A percentile compares a stretch with the other conserved stretches of the same genome.
phyloP scores from a whole-genome alignment of 2,888 invertebrate species.

The Tinea pellionella region DNA sequence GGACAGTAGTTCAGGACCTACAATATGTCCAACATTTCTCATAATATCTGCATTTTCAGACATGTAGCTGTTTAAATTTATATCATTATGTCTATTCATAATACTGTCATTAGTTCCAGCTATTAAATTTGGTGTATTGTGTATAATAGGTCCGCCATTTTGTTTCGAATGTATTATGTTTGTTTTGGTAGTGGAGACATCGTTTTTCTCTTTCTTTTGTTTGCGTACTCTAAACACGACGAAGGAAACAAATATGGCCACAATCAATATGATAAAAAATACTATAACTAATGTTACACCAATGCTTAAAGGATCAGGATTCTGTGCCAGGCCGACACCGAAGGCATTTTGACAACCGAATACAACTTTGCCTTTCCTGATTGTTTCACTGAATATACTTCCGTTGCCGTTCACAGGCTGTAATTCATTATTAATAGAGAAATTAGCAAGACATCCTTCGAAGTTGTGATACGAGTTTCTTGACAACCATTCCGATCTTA shows the following conservation, averaged over 20 bases:
- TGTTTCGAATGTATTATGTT: constrained; percentile 83
- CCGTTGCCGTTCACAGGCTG: constrained; percentile 92
- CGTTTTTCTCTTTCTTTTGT: constrained; percentile 87
- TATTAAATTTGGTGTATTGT: constrained; percentile 76
- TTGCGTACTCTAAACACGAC: constrained; percentile 91
- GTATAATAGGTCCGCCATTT: constrained; percentile 76
- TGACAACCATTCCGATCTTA: constrained; percentile 72
- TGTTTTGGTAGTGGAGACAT: constrained; percentile 71
- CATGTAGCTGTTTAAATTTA: constrained; percentile 76
- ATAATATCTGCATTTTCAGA: constrained; percentile 80
- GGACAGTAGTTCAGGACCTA: constrained; percentile 86
- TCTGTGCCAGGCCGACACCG: constrained; percentile 80
- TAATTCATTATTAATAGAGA: constrained; percentile 88
- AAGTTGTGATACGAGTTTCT: constrained; percentile 73
- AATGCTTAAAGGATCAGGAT: constrained; percentile 89
- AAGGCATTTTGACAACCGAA: constrained; percentile 81
- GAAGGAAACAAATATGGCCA: constrained; percentile 91
- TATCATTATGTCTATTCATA: constrained; percentile 76
- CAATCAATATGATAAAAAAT: constrained; percentile 90
- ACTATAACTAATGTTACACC: constrained; percentile 94
- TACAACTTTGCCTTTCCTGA: constrained; percentile 78
- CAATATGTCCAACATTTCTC: constrained; percentile 80
- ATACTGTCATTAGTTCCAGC: constrained; percentile 77
- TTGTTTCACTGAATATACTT: constrained; percentile 78
- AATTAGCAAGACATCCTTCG: constrained; percentile 90